Evolutionary conservation across 2,888 invertebrate genomes (phyloP).

Genomic region (Trilocha varians): DNA sequence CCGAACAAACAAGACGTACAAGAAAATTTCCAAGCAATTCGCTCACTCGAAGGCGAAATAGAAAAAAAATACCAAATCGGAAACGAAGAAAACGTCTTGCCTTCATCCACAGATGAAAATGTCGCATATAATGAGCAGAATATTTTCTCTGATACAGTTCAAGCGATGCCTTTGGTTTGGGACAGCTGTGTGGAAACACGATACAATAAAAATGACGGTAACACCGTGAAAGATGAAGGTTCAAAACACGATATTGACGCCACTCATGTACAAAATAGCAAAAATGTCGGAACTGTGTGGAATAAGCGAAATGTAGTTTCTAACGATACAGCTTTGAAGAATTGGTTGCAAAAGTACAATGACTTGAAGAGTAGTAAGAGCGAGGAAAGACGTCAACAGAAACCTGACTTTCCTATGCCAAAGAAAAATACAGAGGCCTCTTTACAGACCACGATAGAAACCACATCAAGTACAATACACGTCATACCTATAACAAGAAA

Average conservation of each 20-base stretch:
- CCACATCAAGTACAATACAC: constrained; percentile 22
- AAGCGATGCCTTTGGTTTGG: constrained; percentile 45
- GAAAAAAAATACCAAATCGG: constrained; percentile 34
- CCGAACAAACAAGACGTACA: constrained; percentile 26
- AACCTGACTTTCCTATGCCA: constrained; percentile 26
- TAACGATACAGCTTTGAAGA: constrained; percentile 21
- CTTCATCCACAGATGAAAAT: constrained; percentile 23
- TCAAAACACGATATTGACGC: constrained; percentile 18
- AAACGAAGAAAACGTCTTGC: constrained; percentile 32
- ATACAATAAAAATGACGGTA: constrained; percentile 28
- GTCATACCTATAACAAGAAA: constrained; percentile 54
- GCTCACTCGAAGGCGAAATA: constrained; percentile 33
- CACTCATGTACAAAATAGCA: neutral
- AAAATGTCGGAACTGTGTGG: constrained; percentile 29
- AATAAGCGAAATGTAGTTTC: constrained; percentile 43
- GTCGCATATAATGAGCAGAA: constrained; percentile 16
- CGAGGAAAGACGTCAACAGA: constrained; percentile 36
- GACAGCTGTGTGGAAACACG: constrained; percentile 50
- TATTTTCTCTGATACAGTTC: constrained; percentile 12
- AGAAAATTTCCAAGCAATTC: constrained; percentile 56
- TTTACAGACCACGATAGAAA: constrained; percentile 10
- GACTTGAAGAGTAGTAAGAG: constrained; percentile 36
- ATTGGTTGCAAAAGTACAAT: constrained; percentile 50
- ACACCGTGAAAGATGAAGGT: constrained; percentile 25
- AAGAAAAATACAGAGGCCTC: constrained; percentile 26